A percentile compares a stretch with the other conserved stretches of the same genome.
These are phyloP conservation scores for Lordiphosa fenestrarum DNA, from an alignment of 2,888 invertebrate genomes.

Conservation along the genomic window DNA sequence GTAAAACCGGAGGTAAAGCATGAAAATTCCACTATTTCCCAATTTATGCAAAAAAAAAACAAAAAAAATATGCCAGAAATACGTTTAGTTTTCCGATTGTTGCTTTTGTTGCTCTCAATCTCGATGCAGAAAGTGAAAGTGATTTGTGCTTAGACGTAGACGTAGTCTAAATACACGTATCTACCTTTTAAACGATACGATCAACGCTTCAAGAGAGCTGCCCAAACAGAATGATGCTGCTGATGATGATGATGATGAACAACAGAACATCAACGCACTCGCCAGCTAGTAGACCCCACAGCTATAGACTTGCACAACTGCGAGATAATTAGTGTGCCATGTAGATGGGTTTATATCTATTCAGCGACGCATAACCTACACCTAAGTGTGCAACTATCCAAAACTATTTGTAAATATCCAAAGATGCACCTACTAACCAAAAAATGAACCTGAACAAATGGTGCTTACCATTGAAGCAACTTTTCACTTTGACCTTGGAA, in stretches of 20 bases:
- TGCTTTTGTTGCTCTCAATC: conserved; percentile 74
- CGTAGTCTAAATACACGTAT: conserved; percentile 58
- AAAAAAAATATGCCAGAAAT: conserved; percentile 52
- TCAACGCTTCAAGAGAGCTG: conserved; percentile 9
- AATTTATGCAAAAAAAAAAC: conserved; percentile 34
- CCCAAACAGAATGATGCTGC: conserved; percentile 9
- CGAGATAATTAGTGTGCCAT: conserved; percentile 20
- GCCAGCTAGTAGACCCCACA: conserved; percentile 1
- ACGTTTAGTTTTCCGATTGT: conserved; percentile 74
- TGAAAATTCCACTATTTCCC: conserved; percentile 69
- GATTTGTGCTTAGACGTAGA: conserved; percentile 70
- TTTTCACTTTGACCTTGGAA: conserved; percentile 1
- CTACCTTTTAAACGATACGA: conserved; percentile 50
- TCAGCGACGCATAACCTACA: conserved; percentile 2
- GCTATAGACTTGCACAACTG: not conserved
- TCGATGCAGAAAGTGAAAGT: conserved; percentile 69
- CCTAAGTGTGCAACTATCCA: conserved; percentile 30
- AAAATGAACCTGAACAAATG: not conserved
- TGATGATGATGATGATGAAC: not conserved
- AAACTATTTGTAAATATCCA: conserved; percentile 36
- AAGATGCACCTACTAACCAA: conserved; percentile 21
- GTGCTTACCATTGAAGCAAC: not conserved
- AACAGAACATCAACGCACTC: conserved; percentile 5
- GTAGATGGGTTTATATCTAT: conserved; percentile 17
- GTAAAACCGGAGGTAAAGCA: conserved; percentile 81